Percentiles rank a stretch among this genome's conserved stretches.
phyloP scores from a whole-genome alignment of 1,140 invertebrate species.

The Coenobita brevimanus region DNA sequence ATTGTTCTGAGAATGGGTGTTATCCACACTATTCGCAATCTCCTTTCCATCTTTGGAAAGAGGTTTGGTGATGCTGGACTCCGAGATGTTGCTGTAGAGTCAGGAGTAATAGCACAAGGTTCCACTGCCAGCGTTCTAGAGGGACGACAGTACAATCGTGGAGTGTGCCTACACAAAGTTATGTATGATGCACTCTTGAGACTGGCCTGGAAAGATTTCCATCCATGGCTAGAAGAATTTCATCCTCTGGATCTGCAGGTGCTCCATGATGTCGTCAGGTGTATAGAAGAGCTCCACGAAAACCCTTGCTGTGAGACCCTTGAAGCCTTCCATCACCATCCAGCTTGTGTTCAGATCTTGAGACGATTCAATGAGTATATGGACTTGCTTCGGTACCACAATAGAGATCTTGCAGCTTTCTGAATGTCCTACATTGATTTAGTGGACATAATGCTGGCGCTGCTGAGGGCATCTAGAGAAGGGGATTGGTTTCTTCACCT shows the following conservation, averaged over 20 bases:
- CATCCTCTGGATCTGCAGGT: background rate
- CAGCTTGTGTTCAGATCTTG: too few relatives aligned
- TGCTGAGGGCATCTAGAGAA: background rate
- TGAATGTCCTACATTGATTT: background rate
- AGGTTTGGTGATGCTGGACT: conserved; percentile 23
- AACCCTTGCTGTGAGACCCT: background rate
- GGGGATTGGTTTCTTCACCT: background rate
- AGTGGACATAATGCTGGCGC: background rate
- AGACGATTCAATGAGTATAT: too few relatives aligned
- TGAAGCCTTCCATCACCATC: background rate
- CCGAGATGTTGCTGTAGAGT: background rate
- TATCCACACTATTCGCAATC: background rate
- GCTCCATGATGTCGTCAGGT: too few relatives aligned
- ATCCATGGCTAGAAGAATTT: background rate
- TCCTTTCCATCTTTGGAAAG: background rate
- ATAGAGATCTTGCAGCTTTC: background rate
- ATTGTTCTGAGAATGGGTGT: background rate
- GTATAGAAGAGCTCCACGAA: too few relatives aligned
- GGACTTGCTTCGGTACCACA: background rate
- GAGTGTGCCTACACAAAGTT: background rate
- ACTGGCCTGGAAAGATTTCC: conserved; percentile 8
- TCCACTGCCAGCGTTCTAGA: background rate
- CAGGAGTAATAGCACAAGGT: conserved; percentile 21
- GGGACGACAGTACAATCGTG: conserved; percentile 15
- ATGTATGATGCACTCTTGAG: conserved; percentile 15